Evolutionary conservation across 2,888 invertebrate species (phyloP).

Genomic region (Nephrotoma guestfalica): DNA sequence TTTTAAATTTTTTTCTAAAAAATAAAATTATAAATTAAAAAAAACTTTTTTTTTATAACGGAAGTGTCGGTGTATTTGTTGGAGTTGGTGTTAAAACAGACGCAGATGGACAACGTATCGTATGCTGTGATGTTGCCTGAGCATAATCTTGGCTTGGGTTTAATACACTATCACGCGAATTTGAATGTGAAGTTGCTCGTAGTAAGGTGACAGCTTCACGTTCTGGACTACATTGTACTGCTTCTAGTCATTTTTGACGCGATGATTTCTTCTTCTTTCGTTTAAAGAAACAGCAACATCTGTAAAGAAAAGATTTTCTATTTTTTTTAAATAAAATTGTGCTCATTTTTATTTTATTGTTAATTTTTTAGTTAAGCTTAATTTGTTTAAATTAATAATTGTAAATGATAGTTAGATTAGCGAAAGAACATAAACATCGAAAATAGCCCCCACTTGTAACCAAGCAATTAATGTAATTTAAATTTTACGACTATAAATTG

Average conservation of each 20-base stretch:
- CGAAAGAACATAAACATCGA: no score
- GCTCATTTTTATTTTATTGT: not conserved
- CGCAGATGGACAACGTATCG: constrained; percentile 36
- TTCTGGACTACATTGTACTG: constrained; percentile 48
- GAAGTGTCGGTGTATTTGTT: constrained; percentile 36
- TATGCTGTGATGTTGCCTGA: constrained; percentile 35
- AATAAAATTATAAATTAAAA: not conserved
- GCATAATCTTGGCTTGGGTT: constrained; percentile 39
- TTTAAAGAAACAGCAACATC: constrained; percentile 98
- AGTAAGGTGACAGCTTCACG: constrained; percentile 46
- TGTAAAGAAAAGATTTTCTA: constrained; percentile 28
- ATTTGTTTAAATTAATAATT: constrained; percentile 1
- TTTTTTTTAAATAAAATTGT: constrained; percentile 4
- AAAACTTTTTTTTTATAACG: constrained; percentile 25
- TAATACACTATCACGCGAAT: constrained; percentile 41
- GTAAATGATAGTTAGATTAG: not conserved
- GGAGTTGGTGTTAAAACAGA: constrained; percentile 35
- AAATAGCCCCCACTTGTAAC: no score
- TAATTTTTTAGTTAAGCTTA: not conserved
- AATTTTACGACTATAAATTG: no score
- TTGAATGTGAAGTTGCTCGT: constrained; percentile 47
- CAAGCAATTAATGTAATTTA: no score
- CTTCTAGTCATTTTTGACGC: constrained; percentile 78
- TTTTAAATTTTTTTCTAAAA: not conserved
- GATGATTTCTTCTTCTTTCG: constrained; percentile 97